A percentile compares a stretch with the other conserved stretches of the same genome.
Conservation (phyloP, 2,113 vertebrate species). For the Edolisoma coerulescens region DNA sequence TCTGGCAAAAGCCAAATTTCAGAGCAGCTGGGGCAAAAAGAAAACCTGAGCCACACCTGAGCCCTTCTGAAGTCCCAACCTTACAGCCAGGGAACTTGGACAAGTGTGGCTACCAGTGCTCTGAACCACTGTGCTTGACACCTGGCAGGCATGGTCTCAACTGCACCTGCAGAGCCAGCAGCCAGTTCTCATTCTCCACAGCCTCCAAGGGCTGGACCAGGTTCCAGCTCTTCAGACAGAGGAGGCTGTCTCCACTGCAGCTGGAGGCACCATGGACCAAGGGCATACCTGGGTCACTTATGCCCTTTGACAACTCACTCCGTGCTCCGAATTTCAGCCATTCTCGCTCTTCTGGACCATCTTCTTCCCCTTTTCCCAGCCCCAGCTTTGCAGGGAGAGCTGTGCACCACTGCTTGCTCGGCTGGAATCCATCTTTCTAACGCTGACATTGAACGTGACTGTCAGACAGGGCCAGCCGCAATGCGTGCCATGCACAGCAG, state of each 20-base stretch:
- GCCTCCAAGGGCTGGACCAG: not conserved
- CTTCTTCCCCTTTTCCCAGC: not conserved
- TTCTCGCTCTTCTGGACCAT: not conserved
- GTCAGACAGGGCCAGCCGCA: too few relatives aligned
- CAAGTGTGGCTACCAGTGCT: not conserved
- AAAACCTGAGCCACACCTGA: not conserved
- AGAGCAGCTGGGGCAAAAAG: not conserved
- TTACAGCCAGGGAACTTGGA: not conserved
- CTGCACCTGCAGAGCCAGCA: not conserved
- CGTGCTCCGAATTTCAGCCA: not conserved
- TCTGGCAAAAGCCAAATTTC: not conserved
- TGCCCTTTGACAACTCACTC: accelerated
- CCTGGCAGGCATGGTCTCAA: not conserved
- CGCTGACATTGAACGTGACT: accelerated
- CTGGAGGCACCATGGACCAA: not conserved
- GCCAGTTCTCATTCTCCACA: not conserved
- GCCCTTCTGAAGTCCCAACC: not conserved
- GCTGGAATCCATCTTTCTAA: not conserved
- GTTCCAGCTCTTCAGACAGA: not conserved
- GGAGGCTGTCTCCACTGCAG: accelerated
- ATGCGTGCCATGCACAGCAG: accelerated
- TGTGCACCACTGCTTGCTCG: accelerated
- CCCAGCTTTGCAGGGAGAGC: accelerated
- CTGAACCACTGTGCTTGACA: not conserved
- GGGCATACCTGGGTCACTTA: not conserved